Base-by-base conservation (phyloP, 1,140 invertebrate genomes). In the Drosophila bocki region DNA sequence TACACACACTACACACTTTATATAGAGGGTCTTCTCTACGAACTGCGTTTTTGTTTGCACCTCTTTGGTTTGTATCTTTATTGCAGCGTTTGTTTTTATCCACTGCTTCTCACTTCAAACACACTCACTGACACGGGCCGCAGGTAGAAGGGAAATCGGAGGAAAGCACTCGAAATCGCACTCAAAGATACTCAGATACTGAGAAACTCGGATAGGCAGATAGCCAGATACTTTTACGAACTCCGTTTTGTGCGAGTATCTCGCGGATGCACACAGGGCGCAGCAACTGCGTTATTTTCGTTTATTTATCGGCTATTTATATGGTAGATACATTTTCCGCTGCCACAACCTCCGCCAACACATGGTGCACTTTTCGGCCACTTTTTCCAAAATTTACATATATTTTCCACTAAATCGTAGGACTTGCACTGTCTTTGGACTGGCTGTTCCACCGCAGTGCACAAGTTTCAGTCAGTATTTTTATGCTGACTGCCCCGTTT, bases 1-100 rank as follows among this genome's bases (percentile, higher is more conserved):
- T 56, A 60, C 33, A 26, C n/a, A 56, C 22, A 56, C 42, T 13
- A 33, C n/a, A 37, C 26, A 29, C 26, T 26, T 2, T 17, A 11
- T 58, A 4, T 26, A 39, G 35, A 15, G 19, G 32, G 56, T 61
- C 45, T 17, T 42, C 17, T 33, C 69, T 54, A 63, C 15, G 11
- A 70, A 64, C 39, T 63, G 59, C 63, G 62, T 82, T 90, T 83
- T 90, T 82, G 75, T 76, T 76, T 75, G 78, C 85, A 85, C 81
- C 85, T 90, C 85, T 54, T 90, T 90, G 58, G 54, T 37, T 54
- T 90, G 82, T 90, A 90, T 90, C 85, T 90, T 90, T 90, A 90
- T 90, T 70, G 70, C 44, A 33, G 35, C 58, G 78, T 90, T 90
- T 90, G 85, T 90, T 90, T 90, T 90, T 90, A 90, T 90, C 85